Conservation (phyloP, 2,113 vertebrate genomes). For the Lagopus muta region DNA sequence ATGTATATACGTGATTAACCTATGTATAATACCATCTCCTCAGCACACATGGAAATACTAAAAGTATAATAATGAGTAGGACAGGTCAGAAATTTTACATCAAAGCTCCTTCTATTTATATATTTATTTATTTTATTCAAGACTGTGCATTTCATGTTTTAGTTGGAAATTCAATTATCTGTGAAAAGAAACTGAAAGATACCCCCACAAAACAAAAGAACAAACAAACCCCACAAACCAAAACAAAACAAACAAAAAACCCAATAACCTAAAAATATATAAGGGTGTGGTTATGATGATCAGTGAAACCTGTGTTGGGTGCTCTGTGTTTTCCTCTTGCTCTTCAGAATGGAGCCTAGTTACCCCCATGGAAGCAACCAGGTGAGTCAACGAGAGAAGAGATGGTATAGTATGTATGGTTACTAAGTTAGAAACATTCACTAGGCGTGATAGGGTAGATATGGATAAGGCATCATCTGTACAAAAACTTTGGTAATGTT, state of each 20-base stretch:
- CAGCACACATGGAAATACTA: slow-evolving; percentile 12
- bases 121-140: neutral
- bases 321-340: neutral
- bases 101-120: neutral
- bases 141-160: neutral
- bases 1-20: neutral
- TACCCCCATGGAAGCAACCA: neutral
- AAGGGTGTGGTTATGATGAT: neutral
- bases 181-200: neutral
- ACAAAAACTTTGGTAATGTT: neutral
- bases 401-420: neutral
- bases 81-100: neutral
- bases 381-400: neutral
- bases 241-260: neutral
- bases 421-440: neutral
- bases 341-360: neutral
- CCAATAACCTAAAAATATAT: neutral
- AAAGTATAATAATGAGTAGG: neutral
- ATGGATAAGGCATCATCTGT: neutral
- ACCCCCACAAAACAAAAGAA: neutral
- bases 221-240: too few species aligned
- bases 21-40: neutral
- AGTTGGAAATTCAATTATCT: slow-evolving; percentile 11
- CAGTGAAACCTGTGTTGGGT: neutral
- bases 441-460: neutral